Evolutionary conservation across 2,797 vertebrate species (phyloP).

Genomic region (Alosa sapidissima): DNA sequence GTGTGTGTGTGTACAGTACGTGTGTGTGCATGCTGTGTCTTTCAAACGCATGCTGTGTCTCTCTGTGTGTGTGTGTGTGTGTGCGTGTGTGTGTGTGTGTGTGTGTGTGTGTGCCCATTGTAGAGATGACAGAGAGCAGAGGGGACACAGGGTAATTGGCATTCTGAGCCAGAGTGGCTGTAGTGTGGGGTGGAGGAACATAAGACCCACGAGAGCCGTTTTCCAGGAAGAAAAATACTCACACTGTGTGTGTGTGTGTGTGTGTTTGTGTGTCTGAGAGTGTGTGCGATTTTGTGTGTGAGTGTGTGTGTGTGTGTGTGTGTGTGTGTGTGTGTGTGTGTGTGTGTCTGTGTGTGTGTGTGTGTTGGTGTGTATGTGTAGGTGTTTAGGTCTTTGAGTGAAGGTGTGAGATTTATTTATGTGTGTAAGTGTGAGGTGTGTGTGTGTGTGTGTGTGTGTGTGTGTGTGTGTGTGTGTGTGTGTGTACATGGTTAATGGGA

Average conservation of each 20-base stretch:
- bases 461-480: not conserved
- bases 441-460: not conserved
- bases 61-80: not conserved
- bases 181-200: not conserved
- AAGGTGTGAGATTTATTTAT: not conserved
- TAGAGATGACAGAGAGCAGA: not conserved
- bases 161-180: not conserved
- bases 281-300: not conserved
- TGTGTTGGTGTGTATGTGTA: not conserved
- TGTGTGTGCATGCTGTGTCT: not conserved
- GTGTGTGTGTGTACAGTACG: slow-evolving; percentile 7
- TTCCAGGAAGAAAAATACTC: not conserved
- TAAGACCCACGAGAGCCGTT: not conserved
- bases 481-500: slow-evolving; percentile 6
- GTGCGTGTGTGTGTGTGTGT: slow-evolving; percentile 9
- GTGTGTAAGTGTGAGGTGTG: not conserved
- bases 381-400: not conserved
- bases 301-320: not conserved
- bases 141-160: not conserved
- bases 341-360: not conserved
- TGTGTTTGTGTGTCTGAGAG: not conserved
- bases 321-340: not conserved
- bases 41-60: too few species aligned
- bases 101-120: not conserved
- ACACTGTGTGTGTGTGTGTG: slow-evolving; percentile 19